Conservation (phyloP, 2,888 invertebrate genomes). For the Sinhomidia bicolor region DNA sequence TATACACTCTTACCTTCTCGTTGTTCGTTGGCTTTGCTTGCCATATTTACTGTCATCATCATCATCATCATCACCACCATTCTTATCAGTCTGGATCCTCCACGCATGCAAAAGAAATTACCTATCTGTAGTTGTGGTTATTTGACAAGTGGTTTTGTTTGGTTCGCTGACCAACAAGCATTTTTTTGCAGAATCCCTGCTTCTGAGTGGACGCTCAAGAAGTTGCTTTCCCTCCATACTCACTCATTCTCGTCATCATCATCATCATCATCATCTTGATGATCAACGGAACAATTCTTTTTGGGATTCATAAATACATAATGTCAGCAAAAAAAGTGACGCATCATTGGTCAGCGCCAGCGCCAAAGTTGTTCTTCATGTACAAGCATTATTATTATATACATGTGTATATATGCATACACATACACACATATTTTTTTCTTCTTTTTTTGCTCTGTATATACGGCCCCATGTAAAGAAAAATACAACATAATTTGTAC, state of each 20-base stretch:
- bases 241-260: constrained; percentile 10
- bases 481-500: too few relatives aligned
- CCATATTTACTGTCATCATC: constrained; percentile 5
- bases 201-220: constrained; percentile 59
- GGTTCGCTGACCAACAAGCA: constrained; percentile 46
- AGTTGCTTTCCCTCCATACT: constrained; percentile 65
- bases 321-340: constrained; percentile 19
- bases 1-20: constrained; percentile 14
- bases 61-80: constrained; percentile 12
- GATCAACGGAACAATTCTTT: constrained; percentile 31
- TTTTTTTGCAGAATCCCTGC: constrained; percentile 26
- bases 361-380: background rate
- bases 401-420: background rate
- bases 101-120: constrained; percentile 33
- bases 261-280: background rate
- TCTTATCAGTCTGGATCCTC: constrained; percentile 15
- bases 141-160: constrained; percentile 28
- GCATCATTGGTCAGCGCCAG: constrained; percentile 32
- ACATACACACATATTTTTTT: background rate
- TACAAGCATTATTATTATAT: background rate
- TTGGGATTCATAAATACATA: constrained; percentile 20
- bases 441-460: too few relatives aligned
- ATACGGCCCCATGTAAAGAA: too few relatives aligned
- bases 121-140: background rate
- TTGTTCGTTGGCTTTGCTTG: background rate